phyloP scores from a whole-genome alignment of 2,113 vertebrate genomes.

The Salminus brasiliensis region DNA sequence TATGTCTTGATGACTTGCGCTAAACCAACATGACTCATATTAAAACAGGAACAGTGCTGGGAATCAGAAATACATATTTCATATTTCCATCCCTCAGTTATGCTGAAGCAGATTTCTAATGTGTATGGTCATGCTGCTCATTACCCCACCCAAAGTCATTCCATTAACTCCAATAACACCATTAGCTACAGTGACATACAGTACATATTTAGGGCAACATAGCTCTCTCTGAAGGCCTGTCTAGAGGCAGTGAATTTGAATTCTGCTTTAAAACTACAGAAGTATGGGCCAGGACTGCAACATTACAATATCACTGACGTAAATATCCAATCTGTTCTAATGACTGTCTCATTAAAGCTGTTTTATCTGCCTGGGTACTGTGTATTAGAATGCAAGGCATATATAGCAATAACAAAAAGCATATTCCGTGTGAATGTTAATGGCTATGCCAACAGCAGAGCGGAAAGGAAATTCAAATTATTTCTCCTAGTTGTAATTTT shows the following conservation, averaged over 20 bases:
- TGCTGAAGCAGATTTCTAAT: slow-evolving; percentile 12
- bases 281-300: background rate
- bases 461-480: background rate
- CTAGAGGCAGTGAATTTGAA: background rate
- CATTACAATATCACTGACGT: background rate
- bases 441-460: background rate
- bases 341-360: background rate
- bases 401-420: background rate
- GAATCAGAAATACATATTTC: slow-evolving; percentile 39
- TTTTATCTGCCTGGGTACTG: background rate
- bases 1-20: slow-evolving; percentile 36
- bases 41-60: slow-evolving; percentile 19
- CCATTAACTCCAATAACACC: slow-evolving; percentile 10
- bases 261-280: slow-evolving; percentile 1
- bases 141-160: background rate
- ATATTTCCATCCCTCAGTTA: slow-evolving; percentile 28
- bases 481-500: background rate
- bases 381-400: background rate
- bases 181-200: slow-evolving; percentile 1
- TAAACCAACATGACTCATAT: slow-evolving; percentile 42
- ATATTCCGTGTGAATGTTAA: background rate
- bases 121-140: slow-evolving; percentile 3
- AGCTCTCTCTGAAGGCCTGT: slow-evolving; percentile 1
- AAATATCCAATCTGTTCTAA: slow-evolving; percentile 11
- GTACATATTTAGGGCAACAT: background rate